These are phyloP conservation scores for Rosalia funebris DNA, from an alignment of 2,888 invertebrate species.

Conservation along the genomic window DNA sequence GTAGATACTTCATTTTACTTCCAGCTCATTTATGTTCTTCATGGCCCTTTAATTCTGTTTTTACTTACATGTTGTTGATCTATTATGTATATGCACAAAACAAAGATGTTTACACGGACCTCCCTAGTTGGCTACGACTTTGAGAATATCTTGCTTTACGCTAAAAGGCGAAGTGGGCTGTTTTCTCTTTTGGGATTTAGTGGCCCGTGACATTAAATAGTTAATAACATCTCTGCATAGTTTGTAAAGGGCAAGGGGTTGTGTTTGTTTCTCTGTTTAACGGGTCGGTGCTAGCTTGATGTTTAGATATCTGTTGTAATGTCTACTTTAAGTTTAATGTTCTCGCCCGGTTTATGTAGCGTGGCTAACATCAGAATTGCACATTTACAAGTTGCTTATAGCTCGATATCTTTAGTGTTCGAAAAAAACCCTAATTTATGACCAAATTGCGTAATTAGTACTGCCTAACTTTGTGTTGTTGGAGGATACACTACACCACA, in stretches of 20 bases:
- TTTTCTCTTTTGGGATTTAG: conserved; percentile 16
- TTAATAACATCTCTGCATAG: conserved; percentile 8
- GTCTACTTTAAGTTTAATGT: conserved; percentile 4
- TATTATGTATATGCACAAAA: too few relatives aligned
- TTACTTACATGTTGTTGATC: too few relatives aligned
- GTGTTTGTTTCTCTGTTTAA: conserved; percentile 2
- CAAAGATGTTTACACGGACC: too few relatives aligned
- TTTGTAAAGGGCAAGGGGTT: conserved; percentile 15
- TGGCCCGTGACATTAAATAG: conserved; percentile 19
- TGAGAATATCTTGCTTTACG: conserved; percentile 6
- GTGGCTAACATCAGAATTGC: background rate
- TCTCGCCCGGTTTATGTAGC: background rate
- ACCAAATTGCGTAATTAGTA: too few relatives aligned
- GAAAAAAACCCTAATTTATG: background rate
- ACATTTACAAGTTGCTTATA: background rate
- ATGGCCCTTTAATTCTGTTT: too few relatives aligned
- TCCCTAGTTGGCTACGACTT: background rate
- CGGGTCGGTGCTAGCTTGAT: background rate
- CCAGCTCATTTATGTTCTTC: too few relatives aligned
- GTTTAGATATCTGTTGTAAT: conserved; percentile 7
- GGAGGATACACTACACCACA: too few relatives aligned
- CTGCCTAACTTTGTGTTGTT: too few relatives aligned
- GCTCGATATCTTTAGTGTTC: background rate
- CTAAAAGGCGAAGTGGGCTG: conserved; percentile 6
- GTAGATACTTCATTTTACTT: too few relatives aligned